A percentile compares a stretch with the other conserved stretches of the same genome.
Evolutionary conservation across 2,113 vertebrate species (phyloP).

Genomic region (Boleophthalmus pectinirostris): DNA sequence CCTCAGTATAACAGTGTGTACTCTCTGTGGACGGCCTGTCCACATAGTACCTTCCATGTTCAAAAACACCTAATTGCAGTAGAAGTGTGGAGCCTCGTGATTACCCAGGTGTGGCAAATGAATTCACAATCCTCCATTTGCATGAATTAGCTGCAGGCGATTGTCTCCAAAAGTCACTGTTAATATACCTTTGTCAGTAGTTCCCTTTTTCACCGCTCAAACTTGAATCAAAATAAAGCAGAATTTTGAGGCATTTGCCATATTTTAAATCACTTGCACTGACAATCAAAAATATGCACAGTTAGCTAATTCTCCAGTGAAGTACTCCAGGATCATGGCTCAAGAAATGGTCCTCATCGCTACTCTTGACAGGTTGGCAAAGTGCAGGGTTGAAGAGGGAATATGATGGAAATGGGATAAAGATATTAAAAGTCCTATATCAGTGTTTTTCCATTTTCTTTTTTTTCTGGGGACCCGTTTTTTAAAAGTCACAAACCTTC

Average conservation of each 20-base stretch:
- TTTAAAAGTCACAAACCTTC: too few species aligned
- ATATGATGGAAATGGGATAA: too few species aligned
- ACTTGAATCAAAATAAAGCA: background rate
- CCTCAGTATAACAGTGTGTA: constrained; percentile 22
- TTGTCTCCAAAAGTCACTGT: constrained; percentile 10
- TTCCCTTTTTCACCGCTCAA: background rate
- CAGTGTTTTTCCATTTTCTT: too few species aligned
- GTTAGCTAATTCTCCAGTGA: too few species aligned
- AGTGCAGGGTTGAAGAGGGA: too few species aligned
- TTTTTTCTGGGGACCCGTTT: too few species aligned
- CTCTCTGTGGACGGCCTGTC: constrained; percentile 11
- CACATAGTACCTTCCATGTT: background rate
- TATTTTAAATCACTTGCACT: background rate
- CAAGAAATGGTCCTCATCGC: too few species aligned
- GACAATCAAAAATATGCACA: background rate
- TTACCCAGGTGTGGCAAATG: constrained; percentile 22
- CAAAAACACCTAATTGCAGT: constrained; percentile 3
- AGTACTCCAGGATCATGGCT: too few species aligned
- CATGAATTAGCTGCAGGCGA: constrained; percentile 24
- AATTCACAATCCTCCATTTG: constrained; percentile 28
- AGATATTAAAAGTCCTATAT: too few species aligned
- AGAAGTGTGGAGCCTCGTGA: background rate
- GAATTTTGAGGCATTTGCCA: background rate
- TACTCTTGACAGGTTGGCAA: too few species aligned
- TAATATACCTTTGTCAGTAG: background rate